phyloP scores from a whole-genome alignment of 2,888 invertebrate species.

The Nemoura dubitans region DNA sequence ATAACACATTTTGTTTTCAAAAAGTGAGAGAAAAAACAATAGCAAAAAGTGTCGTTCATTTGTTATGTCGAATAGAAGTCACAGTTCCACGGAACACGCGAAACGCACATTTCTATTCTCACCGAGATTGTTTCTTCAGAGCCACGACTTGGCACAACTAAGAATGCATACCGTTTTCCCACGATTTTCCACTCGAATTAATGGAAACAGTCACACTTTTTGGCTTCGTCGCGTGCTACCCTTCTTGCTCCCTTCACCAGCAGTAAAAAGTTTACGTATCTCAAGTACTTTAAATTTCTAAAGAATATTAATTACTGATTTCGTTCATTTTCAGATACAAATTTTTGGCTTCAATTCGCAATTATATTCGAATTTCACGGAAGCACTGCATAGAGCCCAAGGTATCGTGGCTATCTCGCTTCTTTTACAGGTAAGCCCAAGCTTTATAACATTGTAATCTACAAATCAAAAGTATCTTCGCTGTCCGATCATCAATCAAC shows the following conservation, averaged over 20 bases:
- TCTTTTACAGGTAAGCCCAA: constrained; percentile 83
- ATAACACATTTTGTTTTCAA: not conserved
- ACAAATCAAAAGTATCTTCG: constrained; percentile 27
- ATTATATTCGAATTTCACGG: constrained; percentile 94
- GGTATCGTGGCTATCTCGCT: constrained; percentile 95
- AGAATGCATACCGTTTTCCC: not conserved
- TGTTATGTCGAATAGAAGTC: constrained; percentile 5
- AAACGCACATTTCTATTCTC: not conserved
- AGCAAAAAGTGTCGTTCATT: not conserved
- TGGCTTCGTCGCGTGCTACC: not conserved
- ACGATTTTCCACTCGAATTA: not conserved
- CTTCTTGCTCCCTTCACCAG: not conserved
- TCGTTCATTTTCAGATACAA: constrained; percentile 81
- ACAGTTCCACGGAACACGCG: constrained; percentile 1
- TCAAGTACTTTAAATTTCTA: too few relatives aligned
- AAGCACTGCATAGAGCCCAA: constrained; percentile 92
- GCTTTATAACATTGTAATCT: not conserved
- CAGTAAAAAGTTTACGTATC: too few relatives aligned
- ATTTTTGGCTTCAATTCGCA: constrained; percentile 98
- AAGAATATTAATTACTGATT: too few relatives aligned
- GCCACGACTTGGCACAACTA: not conserved
- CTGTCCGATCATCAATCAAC: not conserved
- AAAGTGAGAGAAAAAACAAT: not conserved
- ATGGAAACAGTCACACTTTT: not conserved
- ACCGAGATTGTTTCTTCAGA: not conserved